Evolutionary conservation across 2,797 vertebrate genomes (phyloP).

Genomic region (Megaceryle alcyon): DNA sequence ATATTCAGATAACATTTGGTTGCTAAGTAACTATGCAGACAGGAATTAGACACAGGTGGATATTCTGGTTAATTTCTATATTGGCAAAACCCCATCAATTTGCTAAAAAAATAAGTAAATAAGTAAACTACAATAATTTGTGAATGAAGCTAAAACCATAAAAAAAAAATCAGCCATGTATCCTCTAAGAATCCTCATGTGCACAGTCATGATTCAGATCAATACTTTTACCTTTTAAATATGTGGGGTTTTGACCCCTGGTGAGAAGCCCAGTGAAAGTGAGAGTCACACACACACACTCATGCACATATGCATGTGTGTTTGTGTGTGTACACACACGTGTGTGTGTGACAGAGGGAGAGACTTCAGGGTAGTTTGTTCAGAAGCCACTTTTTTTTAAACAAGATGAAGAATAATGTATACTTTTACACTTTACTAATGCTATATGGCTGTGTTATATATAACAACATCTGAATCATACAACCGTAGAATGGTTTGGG

Average conservation of each 20-base stretch:
- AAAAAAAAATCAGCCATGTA: neutral
- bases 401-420: neutral
- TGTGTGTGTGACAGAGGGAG: neutral
- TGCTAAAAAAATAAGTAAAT: neutral
- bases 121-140: neutral
- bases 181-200: neutral
- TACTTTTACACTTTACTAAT: neutral
- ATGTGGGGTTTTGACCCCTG: neutral
- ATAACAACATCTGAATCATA: neutral
- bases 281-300: neutral
- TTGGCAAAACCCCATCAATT: neutral
- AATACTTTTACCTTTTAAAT: neutral
- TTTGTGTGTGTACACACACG: neutral
- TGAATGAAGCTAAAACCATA: neutral
- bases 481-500: no score
- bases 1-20: neutral
- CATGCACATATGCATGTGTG: rapidly evolving
- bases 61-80: neutral
- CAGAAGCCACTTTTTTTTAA: neutral
- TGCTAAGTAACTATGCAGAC: neutral
- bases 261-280: neutral
- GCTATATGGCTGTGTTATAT: neutral
- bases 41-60: neutral
- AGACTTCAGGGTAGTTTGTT: neutral
- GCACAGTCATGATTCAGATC: neutral